phyloP scores from a whole-genome alignment of 2,797 vertebrate genomes.

The Allobates femoralis region DNA sequence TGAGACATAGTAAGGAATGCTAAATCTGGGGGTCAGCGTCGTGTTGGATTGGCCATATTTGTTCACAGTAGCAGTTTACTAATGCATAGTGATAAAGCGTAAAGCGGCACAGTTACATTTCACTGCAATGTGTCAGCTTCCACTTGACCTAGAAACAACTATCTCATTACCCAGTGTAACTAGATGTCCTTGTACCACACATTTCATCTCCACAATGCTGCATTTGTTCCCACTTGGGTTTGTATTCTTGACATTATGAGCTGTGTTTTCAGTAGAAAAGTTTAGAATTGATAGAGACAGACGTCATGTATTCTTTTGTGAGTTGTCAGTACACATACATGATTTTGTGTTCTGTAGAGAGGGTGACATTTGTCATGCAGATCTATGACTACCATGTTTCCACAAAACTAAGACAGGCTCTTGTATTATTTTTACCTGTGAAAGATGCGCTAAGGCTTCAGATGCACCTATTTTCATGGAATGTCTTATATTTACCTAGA shows the following conservation, averaged over 20 bases:
- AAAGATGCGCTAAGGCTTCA: too few species aligned
- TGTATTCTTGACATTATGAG: slow-evolving; percentile 8
- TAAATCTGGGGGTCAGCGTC: background rate
- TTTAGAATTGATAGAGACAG: background rate
- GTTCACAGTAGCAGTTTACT: background rate
- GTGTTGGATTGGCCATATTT: background rate
- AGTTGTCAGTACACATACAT: too few species aligned
- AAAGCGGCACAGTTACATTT: slow-evolving; percentile 4
- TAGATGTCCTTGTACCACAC: slow-evolving; percentile 23
- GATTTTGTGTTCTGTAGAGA: background rate
- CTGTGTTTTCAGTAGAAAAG: background rate
- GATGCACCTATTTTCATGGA: too few species aligned
- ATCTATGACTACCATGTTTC: background rate
- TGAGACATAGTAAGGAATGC: background rate
- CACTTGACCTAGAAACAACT: slow-evolving; percentile 7
- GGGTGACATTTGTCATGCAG: background rate
- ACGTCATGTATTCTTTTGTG: background rate
- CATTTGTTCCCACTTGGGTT: background rate
- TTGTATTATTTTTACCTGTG: too few species aligned
- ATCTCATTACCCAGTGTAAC: slow-evolving; percentile 16
- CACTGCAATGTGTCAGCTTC: slow-evolving; percentile 7
- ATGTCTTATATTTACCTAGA: too few species aligned
- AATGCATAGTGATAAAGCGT: background rate
- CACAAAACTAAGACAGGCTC: too few species aligned
- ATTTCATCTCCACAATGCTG: slow-evolving; percentile 3